Conservation (phyloP, 2,888 invertebrate species). For the Amblyjoppa proteus region DNA sequence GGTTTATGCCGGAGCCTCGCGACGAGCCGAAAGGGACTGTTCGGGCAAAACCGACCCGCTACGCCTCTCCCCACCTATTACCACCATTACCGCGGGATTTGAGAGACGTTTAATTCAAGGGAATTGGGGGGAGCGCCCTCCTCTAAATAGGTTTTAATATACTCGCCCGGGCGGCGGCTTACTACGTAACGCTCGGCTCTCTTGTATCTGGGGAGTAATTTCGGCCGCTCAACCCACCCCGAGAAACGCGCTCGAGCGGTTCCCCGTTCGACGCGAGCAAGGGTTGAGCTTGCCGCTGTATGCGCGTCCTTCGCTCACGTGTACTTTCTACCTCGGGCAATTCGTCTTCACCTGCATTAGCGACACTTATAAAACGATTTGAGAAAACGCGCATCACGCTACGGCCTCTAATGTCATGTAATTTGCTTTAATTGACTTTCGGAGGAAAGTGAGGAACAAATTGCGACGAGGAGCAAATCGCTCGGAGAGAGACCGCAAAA, state of each 20-base stretch:
- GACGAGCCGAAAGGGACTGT: constrained; percentile 10
- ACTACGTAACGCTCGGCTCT: constrained; percentile 66
- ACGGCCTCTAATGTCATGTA: not conserved
- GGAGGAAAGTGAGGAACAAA: not conserved
- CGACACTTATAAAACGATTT: constrained; percentile 7
- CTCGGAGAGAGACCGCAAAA: not conserved
- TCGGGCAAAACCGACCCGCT: not conserved
- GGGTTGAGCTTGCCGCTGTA: not conserved
- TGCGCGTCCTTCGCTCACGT: not conserved
- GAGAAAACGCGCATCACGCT: not conserved
- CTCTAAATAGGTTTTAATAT: constrained; percentile 78
- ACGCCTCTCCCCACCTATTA: constrained; percentile 4
- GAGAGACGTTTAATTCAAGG: constrained; percentile 75
- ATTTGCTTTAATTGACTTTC: not conserved
- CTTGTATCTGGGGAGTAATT: constrained; percentile 77
- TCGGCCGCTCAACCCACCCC: constrained; percentile 74
- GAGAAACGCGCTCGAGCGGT: constrained; percentile 17
- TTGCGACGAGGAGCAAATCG: not conserved
- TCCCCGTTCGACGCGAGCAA: not conserved
- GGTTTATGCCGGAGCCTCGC: not conserved
- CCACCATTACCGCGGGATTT: constrained; percentile 63
- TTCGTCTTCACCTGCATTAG: not conserved
- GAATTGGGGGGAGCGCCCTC: constrained; percentile 71
- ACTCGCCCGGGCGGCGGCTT: constrained; percentile 70
- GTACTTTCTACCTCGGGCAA: not conserved